Percentiles rank a stretch among this genome's conserved stretches.
These are phyloP conservation scores for Catalaphyllia jardinei DNA, from an alignment of 64 coral and sea anemone genomes.

Conservation along the genomic window DNA sequence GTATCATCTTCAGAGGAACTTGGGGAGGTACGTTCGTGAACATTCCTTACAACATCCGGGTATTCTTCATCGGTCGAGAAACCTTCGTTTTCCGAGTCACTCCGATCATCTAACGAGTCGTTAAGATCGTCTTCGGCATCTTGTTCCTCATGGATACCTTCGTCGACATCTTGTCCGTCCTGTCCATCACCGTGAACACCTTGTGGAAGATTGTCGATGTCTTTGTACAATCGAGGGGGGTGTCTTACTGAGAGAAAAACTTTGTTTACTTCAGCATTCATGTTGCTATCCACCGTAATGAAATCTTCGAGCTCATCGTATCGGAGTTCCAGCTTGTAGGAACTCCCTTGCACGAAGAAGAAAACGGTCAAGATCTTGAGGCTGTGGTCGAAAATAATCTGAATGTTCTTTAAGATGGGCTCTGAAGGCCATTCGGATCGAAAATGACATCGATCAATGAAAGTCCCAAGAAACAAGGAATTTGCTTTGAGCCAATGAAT, in stretches of 20 bases:
- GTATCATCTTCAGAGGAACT: not conserved
- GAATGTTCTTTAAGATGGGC: not conserved
- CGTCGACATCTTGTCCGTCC: not conserved
- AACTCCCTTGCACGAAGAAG: conserved; percentile 4
- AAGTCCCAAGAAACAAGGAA: conserved; percentile 63
- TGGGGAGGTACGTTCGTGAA: not conserved
- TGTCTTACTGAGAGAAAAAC: conserved; percentile 26
- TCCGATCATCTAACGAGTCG: not conserved
- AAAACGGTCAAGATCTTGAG: conserved; percentile 57
- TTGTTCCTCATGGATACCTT: not conserved
- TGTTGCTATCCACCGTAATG: conserved; percentile 42
- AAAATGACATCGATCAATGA: conserved; percentile 57
- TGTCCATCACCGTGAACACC: too few relatives aligned
- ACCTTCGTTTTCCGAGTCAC: not conserved
- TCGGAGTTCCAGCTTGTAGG: conserved; percentile 79
- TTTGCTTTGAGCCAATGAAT: conserved; percentile 44
- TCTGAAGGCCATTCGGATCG: conserved; percentile 56
- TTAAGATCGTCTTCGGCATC: conserved; percentile 10
- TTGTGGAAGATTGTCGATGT: not conserved
- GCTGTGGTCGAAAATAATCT: conserved; percentile 90
- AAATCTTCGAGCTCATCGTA: conserved; percentile 75
- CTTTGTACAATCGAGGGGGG: conserved; percentile 18
- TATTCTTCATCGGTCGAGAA: conserved; percentile 51
- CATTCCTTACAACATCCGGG: conserved; percentile 20
- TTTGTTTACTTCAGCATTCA: not conserved